Evolutionary conservation across 2,113 vertebrate genomes (phyloP), one percentile per base, ranked within the genome.

Genomic region (Prionailurus viverrinus): DNA sequence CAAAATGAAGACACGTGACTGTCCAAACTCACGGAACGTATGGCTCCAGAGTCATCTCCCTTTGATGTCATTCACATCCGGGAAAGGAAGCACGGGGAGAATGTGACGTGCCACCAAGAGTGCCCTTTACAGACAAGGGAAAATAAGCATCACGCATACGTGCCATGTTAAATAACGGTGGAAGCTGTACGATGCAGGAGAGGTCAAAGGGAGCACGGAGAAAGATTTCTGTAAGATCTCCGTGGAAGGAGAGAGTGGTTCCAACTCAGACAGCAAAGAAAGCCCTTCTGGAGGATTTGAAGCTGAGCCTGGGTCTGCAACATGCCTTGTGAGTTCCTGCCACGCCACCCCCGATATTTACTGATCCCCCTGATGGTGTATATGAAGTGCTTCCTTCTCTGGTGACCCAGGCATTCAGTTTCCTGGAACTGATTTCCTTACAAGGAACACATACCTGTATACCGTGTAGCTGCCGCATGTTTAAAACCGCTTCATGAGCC

Each of bases 291-390:
- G n/a, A 58, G 63, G 45, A 18, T 25, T 23, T 0, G 4, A 7
- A 1, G 83, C 58, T 7, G 1, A 31, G 6, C 58, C 68, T 68
- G 89, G 19, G 12, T 81, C 5, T 68, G 55, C 8, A 7, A 45
- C 11, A 4, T 18, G 29, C 18, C 3, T n/a, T 45, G 21, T 31
- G 61, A 23, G 39, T 33, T 51, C 29, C 2, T 5, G 21, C 71
- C 16, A 10, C 6, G 10, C n/a, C 1, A 4, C 25, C n/a, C 12
- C 21, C 5, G 0, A 1, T 16, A 12, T n/a, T 45, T 13, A 4
- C 66, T 29, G 0, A n/a, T 9, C 10, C 45, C n/a, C n/a, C 21
- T 3, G 0, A 4, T 0, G 21, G 3, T 41, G 6, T 13, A 1
- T 11, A 4, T 4, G 2, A 19, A 4, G 7, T 1, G 1, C 14